Base-by-base conservation (phyloP, 1,140 invertebrate species). In the Lanistes nyassanus region DNA sequence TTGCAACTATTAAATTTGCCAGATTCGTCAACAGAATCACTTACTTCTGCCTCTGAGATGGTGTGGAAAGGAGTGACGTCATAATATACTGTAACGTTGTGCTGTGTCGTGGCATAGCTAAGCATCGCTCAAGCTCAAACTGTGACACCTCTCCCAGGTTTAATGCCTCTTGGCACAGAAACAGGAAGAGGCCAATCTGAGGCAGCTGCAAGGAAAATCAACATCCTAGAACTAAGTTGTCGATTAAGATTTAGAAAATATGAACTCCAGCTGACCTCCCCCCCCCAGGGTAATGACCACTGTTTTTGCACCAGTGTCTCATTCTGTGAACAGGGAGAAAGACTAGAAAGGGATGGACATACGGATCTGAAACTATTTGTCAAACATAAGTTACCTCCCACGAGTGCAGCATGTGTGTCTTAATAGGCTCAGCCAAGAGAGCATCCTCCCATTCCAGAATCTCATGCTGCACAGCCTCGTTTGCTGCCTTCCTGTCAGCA, bases 81-180 rank as follows among this genome's bases (percentile, higher is more conserved):
- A 93, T 92, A 2, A 93, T 88, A 58, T 86, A 84, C 29, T 91
- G 89, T 70, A 93, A 84, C 53, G 90, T 90, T 74, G 90, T 90
- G 0, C 92, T 92, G 62, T 91, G 91, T 78, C 89, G 87, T 26
- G 92, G 91, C 83, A 92, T 90, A n/a, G 91, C 79, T 19, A 93
- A 85, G 88, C 92, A 92, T 42, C 92, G 88, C 84, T 93, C 92
- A 51, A 93, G 85, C 81, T 93, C 92, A 76, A 91, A 92, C 84
- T 92, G 91, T 0, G 92, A 89, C 31, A 92, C 88, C 71, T 88
- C 86, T 62, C 86, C 85, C 64, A 91, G 84, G 77, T 87, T 90
- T 68, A 90, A 89, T 29, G 87, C 88, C 73, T 91, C 88, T 80
- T 90, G 91, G 56, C 91, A 89, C 65, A 93, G 82, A 76, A 90